Percentiles rank a stretch among this genome's conserved stretches.
Conservation (phyloP, 2,888 invertebrate genomes). For the Dynastes maya region DNA sequence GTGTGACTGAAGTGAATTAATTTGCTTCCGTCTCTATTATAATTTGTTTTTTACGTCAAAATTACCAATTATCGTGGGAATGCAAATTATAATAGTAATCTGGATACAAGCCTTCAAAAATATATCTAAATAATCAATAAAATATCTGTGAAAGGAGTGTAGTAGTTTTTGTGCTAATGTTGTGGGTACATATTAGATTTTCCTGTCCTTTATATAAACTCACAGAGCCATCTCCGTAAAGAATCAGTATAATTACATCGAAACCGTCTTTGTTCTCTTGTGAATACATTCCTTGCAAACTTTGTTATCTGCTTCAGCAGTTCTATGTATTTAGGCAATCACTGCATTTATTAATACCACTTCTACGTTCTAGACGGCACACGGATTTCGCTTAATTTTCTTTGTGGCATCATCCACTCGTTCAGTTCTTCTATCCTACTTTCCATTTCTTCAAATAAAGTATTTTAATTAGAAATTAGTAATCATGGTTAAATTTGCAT, state of each 20-base stretch:
- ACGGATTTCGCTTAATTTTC: slow-evolving; percentile 24
- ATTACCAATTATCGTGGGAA: too few relatives aligned
- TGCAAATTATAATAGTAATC: too few relatives aligned
- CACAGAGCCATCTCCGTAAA: not conserved
- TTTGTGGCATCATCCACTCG: not conserved
- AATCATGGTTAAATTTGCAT: not conserved
- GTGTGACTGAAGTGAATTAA: too few relatives aligned
- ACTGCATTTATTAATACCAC: slow-evolving; percentile 34
- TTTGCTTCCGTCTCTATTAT: too few relatives aligned
- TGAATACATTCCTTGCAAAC: slow-evolving; percentile 15
- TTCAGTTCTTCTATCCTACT: not conserved
- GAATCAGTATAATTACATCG: not conserved
- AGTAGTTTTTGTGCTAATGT: too few relatives aligned
- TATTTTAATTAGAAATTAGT: slow-evolving; percentile 34
- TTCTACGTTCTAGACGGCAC: slow-evolving; percentile 4
- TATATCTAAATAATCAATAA: too few relatives aligned
- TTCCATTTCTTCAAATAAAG: slow-evolving; percentile 9
- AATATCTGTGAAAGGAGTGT: too few relatives aligned
- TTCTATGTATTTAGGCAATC: slow-evolving; percentile 41
- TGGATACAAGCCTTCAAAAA: too few relatives aligned
- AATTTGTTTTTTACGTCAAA: too few relatives aligned
- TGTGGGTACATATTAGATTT: too few relatives aligned
- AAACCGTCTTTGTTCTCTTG: not conserved
- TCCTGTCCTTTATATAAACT: too few relatives aligned
- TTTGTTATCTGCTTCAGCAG: slow-evolving; percentile 31